Percentiles rank a stretch among this genome's conserved stretches.
Evolutionary conservation across 2,888 invertebrate genomes (phyloP).

Genomic region (Syrphus vitripennis): DNA sequence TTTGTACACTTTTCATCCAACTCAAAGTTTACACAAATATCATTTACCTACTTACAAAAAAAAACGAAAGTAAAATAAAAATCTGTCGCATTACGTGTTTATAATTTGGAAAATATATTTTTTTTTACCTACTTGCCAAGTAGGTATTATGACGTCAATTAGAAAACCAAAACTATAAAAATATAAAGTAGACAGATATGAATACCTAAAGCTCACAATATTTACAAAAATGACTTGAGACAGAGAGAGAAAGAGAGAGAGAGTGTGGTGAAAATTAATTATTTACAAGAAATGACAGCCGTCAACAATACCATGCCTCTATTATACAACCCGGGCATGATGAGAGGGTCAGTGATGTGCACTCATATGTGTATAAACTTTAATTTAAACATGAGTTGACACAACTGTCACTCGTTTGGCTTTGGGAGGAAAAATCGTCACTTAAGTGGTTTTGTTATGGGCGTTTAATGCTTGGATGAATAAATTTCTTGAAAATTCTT

Average conservation of each 20-base stretch:
- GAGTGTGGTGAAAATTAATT: conserved; percentile 37
- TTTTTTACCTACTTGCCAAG: not conserved
- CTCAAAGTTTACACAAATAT: not conserved
- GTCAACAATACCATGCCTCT: no score
- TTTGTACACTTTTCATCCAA: not conserved
- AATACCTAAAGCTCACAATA: not conserved
- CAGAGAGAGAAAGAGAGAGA: not conserved
- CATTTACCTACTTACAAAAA: not conserved
- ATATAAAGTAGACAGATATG: not conserved
- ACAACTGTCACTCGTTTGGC: conserved; percentile 37
- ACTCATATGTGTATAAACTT: conserved; percentile 21
- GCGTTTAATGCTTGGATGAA: not conserved
- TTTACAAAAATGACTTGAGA: conserved; percentile 13
- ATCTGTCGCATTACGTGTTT: not conserved
- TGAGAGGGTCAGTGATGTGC: not conserved
- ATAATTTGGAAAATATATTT: not conserved
- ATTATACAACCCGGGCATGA: not conserved
- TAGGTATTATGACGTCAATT: conserved; percentile 22
- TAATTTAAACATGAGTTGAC: conserved; percentile 25
- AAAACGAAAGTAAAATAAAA: no score
- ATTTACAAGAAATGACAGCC: conserved; percentile 45
- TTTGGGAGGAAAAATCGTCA: not conserved
- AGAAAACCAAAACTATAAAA: conserved; percentile 7
- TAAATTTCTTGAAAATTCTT: not conserved
- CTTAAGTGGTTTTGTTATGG: conserved; percentile 39